phyloP scores from a whole-genome alignment of 1,140 invertebrate genomes.

The Drosophila sp. region DNA sequence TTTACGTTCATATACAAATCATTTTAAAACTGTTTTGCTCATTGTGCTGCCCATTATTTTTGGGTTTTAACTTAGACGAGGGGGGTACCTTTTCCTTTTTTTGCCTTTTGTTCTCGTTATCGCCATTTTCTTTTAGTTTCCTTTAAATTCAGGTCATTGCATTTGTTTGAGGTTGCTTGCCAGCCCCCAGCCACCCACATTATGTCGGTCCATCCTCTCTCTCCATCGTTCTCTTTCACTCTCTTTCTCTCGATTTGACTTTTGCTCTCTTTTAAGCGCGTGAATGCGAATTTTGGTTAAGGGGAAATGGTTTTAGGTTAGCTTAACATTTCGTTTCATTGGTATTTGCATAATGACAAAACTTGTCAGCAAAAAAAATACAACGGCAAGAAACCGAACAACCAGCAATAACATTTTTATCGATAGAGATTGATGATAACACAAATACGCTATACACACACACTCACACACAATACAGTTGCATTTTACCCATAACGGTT shows the following conservation, averaged over 20 bases:
- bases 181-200: constrained; percentile 26
- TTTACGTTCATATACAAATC: background rate
- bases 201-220: constrained; percentile 12
- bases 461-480: constrained; percentile 16
- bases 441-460: constrained; percentile 17
- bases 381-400: constrained; percentile 13
- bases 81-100: constrained; percentile 36
- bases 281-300: constrained; percentile 39
- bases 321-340: constrained; percentile 13
- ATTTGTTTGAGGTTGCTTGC: constrained; percentile 47
- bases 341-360: constrained; percentile 47
- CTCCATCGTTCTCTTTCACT: constrained; percentile 12
- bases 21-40: background rate
- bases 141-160: constrained; percentile 74
- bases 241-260: constrained; percentile 13
- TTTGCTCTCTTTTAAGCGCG: constrained; percentile 25
- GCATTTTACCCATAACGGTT: constrained; percentile 50
- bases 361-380: constrained; percentile 26
- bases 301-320: constrained; percentile 3
- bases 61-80: background rate
- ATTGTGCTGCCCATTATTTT: background rate
- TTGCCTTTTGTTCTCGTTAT: constrained; percentile 31
- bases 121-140: constrained; percentile 49
- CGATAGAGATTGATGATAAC: constrained; percentile 58
- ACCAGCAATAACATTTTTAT: constrained; percentile 16